A percentile compares a stretch with the other conserved stretches of the same genome.
Evolutionary conservation across 1,140 invertebrate genomes (phyloP).

Genomic region (Zaprionus inermis): DNA sequence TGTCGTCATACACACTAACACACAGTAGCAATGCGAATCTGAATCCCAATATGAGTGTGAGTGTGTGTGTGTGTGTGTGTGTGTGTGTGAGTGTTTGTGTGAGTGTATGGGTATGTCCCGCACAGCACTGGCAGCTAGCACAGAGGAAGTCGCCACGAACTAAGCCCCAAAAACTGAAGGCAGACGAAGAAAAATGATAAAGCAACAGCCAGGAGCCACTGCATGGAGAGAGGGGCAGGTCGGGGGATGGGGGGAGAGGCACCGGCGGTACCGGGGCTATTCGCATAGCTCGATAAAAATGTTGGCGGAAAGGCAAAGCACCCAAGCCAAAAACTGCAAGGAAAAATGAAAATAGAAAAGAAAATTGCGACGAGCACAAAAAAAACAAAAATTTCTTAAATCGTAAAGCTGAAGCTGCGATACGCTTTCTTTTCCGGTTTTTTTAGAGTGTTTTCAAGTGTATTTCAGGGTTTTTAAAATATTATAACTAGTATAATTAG

Average conservation of each 20-base stretch:
- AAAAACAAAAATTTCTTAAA: not conserved
- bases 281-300: slow-evolving; percentile 55
- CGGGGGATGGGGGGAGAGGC: not conserved
- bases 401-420: not conserved
- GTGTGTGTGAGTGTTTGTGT: too few species aligned
- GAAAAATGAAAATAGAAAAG: slow-evolving; percentile 27
- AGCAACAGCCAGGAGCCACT: slow-evolving; percentile 38
- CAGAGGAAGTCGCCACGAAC: slow-evolving; percentile 38
- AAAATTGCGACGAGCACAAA: not conserved
- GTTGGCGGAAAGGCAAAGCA: slow-evolving; percentile 47
- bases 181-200: slow-evolving; percentile 59
- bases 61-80: slow-evolving; percentile 12
- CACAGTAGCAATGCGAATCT: slow-evolving; percentile 41
- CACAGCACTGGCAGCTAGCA: not conserved
- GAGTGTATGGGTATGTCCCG: slow-evolving; percentile 1
- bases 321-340: slow-evolving; percentile 30
- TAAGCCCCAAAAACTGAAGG: slow-evolving; percentile 43
- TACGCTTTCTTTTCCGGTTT: slow-evolving; percentile 1
- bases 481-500: too few species aligned
- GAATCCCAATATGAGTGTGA: slow-evolving; percentile 24
- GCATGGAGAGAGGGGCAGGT: not conserved
- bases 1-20: slow-evolving; percentile 51
- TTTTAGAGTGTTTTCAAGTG: not conserved
- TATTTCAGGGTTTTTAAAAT: too few species aligned
- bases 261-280: slow-evolving; percentile 1